Evolutionary conservation across 92 coral and sea anemone genomes (phyloP).

Genomic region (Paramuricea clavata): DNA sequence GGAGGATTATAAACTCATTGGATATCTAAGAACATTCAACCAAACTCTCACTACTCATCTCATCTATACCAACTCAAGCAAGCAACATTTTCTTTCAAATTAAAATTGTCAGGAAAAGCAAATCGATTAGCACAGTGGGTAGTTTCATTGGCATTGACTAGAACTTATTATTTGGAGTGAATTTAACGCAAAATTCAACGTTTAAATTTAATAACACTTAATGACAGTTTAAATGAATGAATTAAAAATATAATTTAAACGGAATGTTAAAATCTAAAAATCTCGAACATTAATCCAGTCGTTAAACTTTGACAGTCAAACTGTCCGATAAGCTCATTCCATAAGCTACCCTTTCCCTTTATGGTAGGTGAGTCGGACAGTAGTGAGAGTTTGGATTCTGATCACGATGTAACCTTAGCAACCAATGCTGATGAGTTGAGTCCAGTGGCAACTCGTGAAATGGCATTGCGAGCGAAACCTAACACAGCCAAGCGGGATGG

Average conservation of each 20-base stretch:
- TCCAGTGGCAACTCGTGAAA: background rate
- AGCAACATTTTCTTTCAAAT: too few species aligned
- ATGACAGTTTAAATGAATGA: background rate
- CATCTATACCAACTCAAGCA: too few species aligned
- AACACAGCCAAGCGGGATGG: background rate
- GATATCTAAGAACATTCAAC: background rate
- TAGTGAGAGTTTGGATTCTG: slow-evolving; percentile 57
- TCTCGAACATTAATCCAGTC: background rate
- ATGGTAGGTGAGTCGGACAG: slow-evolving; percentile 45
- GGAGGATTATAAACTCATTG: too few species aligned
- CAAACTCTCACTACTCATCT: slow-evolving; percentile 30
- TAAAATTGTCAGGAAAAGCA: too few species aligned
- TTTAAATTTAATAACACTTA: background rate
- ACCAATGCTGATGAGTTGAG: background rate
- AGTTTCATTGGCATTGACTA: too few species aligned
- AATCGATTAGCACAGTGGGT: too few species aligned
- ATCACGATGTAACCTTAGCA: slow-evolving; percentile 12
- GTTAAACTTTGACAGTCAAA: background rate
- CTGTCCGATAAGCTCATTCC: background rate
- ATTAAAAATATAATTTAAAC: background rate
- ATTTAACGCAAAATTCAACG: background rate
- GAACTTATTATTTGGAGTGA: background rate
- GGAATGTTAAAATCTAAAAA: background rate
- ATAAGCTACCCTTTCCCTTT: slow-evolving; percentile 48
- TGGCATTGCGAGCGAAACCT: background rate